These are phyloP conservation scores for Coregonus clupeaformis DNA, from an alignment of 2,113 vertebrate species.

Conservation along the genomic window DNA sequence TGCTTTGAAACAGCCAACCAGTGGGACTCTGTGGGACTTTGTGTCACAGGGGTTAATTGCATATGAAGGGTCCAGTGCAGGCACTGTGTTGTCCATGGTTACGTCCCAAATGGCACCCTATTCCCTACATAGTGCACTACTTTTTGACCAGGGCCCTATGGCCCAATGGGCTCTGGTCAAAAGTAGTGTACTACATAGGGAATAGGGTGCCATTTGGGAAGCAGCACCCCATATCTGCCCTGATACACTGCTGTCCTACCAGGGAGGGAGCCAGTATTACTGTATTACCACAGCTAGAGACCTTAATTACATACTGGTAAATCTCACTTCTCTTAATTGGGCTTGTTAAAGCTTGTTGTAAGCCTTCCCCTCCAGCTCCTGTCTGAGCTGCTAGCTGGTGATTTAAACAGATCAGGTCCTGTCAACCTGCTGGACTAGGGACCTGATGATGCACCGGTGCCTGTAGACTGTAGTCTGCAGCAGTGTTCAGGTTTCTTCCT, in stretches of 20 bases:
- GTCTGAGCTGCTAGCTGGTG: not conserved
- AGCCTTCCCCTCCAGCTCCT: constrained; percentile 19
- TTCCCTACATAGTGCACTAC: too few relatives aligned
- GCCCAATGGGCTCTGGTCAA: too few relatives aligned
- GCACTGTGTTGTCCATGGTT: constrained; percentile 2
- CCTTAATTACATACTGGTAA: constrained; percentile 1
- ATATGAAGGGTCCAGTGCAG: constrained; percentile 41
- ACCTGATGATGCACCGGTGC: too few relatives aligned
- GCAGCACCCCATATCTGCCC: not conserved
- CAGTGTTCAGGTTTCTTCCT: too few relatives aligned
- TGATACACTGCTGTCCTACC: constrained; percentile 27
- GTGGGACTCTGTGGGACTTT: constrained; percentile 42
- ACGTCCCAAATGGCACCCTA: too few relatives aligned
- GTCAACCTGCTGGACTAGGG: constrained; percentile 35
- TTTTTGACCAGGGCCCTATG: too few relatives aligned
- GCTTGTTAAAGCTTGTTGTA: constrained; percentile 1
- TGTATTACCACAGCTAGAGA: constrained; percentile 23
- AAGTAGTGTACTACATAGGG: too few relatives aligned
- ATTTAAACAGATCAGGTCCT: constrained; percentile 34
- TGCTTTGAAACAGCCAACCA: constrained; percentile 46
- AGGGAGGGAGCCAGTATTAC: constrained; percentile 17
- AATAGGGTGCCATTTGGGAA: too few relatives aligned
- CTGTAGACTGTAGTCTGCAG: too few relatives aligned
- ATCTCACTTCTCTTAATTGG: constrained; percentile 51
- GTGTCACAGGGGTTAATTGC: constrained; percentile 61